Percentiles rank a stretch among this genome's conserved stretches.
These are phyloP conservation scores for Drosophila teissieri DNA, from an alignment of 1,140 invertebrate species.

Conservation along the genomic window DNA sequence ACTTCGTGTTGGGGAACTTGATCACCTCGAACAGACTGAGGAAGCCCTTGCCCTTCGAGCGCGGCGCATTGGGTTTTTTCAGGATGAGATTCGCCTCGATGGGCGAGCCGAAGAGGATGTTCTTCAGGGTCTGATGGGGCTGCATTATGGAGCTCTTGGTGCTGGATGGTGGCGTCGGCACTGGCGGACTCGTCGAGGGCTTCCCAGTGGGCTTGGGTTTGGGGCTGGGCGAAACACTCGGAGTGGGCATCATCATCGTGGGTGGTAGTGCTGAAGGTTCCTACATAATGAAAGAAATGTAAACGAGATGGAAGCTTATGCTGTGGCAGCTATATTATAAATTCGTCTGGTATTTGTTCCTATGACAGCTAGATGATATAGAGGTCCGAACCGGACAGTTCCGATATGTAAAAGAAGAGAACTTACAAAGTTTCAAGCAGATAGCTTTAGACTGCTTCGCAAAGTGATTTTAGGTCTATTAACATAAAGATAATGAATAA, in stretches of 20 bases:
- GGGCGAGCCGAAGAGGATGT: constrained; percentile 69
- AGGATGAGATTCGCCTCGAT: constrained; percentile 71
- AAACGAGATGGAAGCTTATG: too few species aligned
- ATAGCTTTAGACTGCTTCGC: too few species aligned
- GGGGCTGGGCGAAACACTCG: constrained; percentile 34
- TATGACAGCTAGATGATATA: too few species aligned
- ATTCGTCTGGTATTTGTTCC: too few species aligned
- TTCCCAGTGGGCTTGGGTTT: constrained; percentile 4
- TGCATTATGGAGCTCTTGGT: constrained; percentile 63
- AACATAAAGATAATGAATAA: too few species aligned
- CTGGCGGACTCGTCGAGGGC: constrained; percentile 42
- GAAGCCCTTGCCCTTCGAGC: constrained; percentile 85
- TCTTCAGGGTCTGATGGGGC: constrained; percentile 55
- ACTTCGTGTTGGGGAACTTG: constrained; percentile 88
- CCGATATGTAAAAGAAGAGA: too few species aligned
- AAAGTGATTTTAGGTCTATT: too few species aligned
- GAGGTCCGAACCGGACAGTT: too few species aligned
- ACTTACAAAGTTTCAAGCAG: too few species aligned
- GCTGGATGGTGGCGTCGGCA: constrained; percentile 36
- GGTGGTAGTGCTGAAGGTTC: constrained; percentile 24
- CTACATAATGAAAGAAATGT: not conserved
- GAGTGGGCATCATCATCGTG: constrained; percentile 57
- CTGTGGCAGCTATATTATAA: too few species aligned
- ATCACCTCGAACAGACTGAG: constrained; percentile 90
- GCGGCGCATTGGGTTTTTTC: constrained; percentile 59